Evolutionary conservation across 2,888 invertebrate species (phyloP).

Genomic region (Orthonevra nobilis): DNA sequence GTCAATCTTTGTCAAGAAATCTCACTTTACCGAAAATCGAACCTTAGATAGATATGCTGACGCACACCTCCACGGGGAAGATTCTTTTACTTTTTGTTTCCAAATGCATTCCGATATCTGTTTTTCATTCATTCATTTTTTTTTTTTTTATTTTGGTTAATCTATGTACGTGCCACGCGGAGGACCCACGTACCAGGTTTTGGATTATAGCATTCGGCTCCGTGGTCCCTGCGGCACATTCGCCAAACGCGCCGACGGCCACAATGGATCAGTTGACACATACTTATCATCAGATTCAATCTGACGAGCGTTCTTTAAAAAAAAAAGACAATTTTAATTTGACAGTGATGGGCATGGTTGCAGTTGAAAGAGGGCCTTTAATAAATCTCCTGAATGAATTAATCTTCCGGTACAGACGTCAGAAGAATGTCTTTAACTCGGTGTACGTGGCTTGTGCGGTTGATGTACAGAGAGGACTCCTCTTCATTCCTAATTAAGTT

Average conservation of each 20-base stretch:
- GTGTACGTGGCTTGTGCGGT: background rate
- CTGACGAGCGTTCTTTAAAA: slow-evolving; percentile 47
- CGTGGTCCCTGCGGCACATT: slow-evolving; percentile 40
- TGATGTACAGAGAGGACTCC: background rate
- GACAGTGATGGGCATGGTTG: slow-evolving; percentile 21
- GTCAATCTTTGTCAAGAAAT: slow-evolving; percentile 66
- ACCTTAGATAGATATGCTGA: slow-evolving; percentile 39
- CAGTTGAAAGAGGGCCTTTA: slow-evolving; percentile 33
- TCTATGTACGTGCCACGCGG: slow-evolving; percentile 15
- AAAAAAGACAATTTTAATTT: slow-evolving; percentile 19
- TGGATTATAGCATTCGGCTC: slow-evolving; percentile 1
- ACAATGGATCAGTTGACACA: slow-evolving; percentile 58
- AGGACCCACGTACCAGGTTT: slow-evolving; percentile 21
- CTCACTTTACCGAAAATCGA: slow-evolving; percentile 28
- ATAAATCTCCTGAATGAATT: slow-evolving; percentile 55
- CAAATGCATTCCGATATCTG: slow-evolving; percentile 37
- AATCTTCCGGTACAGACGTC: slow-evolving; percentile 32
- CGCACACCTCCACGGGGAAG: slow-evolving; percentile 30
- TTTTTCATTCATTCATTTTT: background rate
- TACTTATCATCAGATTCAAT: slow-evolving; percentile 58
- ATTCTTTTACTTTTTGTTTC: slow-evolving; percentile 22
- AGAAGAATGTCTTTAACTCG: slow-evolving; percentile 5
- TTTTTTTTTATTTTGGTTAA: slow-evolving; percentile 15
- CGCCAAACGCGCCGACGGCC: slow-evolving; percentile 43
- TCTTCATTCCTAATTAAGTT: slow-evolving; percentile 54